Conservation (phyloP, 2,797 vertebrate genomes). For the Calcarius lapponicus region DNA sequence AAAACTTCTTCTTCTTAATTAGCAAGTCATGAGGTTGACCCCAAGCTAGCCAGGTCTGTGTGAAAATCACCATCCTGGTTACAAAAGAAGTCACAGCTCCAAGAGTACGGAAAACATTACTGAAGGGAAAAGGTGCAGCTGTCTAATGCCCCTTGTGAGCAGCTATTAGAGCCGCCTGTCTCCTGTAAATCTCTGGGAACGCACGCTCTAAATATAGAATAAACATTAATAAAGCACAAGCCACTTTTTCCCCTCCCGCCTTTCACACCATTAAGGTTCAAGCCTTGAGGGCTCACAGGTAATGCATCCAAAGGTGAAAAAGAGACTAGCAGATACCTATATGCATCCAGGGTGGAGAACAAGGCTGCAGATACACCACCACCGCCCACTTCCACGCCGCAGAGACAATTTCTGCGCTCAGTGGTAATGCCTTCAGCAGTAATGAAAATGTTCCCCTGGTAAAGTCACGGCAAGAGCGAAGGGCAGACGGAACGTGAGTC, state of each 20-base stretch:
- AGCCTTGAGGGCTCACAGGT: background rate
- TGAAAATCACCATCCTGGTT: background rate
- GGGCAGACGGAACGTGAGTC: background rate
- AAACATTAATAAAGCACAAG: background rate
- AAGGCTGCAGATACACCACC: background rate
- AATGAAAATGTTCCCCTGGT: background rate
- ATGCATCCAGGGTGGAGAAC: background rate
- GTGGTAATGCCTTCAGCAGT: background rate
- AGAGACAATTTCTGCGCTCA: background rate
- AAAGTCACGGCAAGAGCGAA: background rate
- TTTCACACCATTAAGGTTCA: conserved; percentile 15
- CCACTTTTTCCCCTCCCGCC: background rate
- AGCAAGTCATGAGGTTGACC: background rate
- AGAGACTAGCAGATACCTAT: background rate
- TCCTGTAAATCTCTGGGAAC: background rate
- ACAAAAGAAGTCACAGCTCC: background rate
- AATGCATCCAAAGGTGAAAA: conserved; percentile 31
- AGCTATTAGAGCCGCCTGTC: background rate
- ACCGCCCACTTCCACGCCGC: background rate
- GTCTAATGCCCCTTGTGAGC: background rate
- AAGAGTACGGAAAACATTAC: background rate
- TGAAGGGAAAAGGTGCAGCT: background rate
- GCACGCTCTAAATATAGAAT: background rate
- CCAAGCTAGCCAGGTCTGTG: background rate
- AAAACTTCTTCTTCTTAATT: background rate